Conservation (phyloP, 2,888 invertebrate species). For the Adelognathus sp. region DNA sequence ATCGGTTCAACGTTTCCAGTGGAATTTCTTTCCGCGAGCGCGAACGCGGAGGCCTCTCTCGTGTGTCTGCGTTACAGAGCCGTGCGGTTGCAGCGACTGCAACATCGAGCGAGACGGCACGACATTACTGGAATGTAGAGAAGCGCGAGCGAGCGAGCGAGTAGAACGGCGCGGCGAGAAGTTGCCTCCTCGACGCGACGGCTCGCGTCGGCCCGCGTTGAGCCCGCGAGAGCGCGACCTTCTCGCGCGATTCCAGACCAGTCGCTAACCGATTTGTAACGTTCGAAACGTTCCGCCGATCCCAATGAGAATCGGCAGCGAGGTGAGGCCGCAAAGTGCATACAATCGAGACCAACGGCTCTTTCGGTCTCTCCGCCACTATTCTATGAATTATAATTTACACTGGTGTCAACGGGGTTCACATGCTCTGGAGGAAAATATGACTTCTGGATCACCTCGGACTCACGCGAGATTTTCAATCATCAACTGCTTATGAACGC, state of each 20-base stretch:
- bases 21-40: constrained; percentile 57
- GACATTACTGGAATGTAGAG: constrained; percentile 57
- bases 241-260: constrained; percentile 39
- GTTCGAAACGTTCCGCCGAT: constrained; percentile 18
- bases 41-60: constrained; percentile 23
- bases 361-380: too few relatives aligned
- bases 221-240: constrained; percentile 17
- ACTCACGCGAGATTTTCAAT: not conserved
- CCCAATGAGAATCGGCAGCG: not conserved
- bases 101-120: constrained; percentile 19
- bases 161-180: constrained; percentile 18
- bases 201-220: constrained; percentile 16
- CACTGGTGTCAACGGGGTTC: too few relatives aligned
- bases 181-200: constrained; percentile 6
- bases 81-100: constrained; percentile 36
- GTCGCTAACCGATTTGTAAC: constrained; percentile 34
- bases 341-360: not conserved
- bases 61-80: not conserved
- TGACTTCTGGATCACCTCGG: too few relatives aligned
- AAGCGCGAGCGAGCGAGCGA: constrained; percentile 52
- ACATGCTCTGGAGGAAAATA: too few relatives aligned
- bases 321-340: not conserved
- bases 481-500: not conserved
- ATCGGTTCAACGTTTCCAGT: constrained; percentile 60
- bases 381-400: too few relatives aligned